Evolutionary conservation across 2,113 vertebrate species (phyloP).

Genomic region (Odobenus rosmarus): DNA sequence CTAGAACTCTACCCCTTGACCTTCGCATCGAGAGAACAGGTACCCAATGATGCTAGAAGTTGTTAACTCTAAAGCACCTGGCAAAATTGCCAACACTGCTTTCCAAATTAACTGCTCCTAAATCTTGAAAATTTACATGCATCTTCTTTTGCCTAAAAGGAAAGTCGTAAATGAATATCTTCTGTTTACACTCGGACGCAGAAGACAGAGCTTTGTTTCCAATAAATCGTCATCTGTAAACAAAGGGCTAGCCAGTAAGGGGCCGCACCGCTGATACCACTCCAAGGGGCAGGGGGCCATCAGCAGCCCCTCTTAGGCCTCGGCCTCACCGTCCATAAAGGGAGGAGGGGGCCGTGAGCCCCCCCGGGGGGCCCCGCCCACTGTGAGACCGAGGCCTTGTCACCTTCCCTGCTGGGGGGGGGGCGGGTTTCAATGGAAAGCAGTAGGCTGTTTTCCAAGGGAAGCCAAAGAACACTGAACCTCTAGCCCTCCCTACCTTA

Average conservation of each 20-base stretch:
- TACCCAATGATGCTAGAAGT: neutral
- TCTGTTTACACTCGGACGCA: neutral
- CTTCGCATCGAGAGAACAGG: neutral
- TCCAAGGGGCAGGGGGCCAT: neutral
- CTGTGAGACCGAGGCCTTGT: accelerated
- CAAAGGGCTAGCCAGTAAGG: neutral
- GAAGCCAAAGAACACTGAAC: neutral
- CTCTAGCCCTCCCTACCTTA: accelerated
- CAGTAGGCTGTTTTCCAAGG: neutral
- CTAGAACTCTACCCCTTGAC: neutral
- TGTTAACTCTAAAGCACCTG: neutral
- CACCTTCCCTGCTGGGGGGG: no score
- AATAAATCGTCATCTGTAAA: neutral
- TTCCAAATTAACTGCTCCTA: neutral
- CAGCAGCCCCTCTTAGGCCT: neutral
- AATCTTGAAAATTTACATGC: neutral
- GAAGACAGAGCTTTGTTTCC: neutral
- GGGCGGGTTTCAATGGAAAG: neutral
- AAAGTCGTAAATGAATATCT: neutral
- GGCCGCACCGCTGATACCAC: neutral
- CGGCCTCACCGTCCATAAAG: neutral
- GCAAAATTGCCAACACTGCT: neutral
- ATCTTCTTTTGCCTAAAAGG: neutral
- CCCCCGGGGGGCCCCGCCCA: no score
- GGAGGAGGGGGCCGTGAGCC: neutral